These are phyloP conservation scores for Oncopeltus fasciatus DNA, from an alignment of 1,140 invertebrate genomes.

Conservation along the genomic window DNA sequence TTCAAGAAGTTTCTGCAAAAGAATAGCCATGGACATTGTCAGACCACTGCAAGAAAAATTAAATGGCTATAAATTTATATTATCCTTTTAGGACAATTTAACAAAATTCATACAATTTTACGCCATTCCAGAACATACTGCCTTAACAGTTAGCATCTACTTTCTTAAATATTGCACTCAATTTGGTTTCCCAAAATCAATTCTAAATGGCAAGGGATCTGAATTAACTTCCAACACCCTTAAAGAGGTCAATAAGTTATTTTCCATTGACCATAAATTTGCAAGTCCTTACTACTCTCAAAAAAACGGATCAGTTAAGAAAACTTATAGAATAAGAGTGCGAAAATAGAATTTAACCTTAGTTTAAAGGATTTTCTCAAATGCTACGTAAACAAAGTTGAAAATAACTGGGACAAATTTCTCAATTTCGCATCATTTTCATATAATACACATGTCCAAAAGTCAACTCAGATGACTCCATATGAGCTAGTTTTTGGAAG, in stretches of 20 bases:
- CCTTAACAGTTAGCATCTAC: too few relatives aligned
- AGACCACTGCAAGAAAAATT: not conserved
- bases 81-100: not conserved
- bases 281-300: too few relatives aligned
- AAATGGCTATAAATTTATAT: not conserved
- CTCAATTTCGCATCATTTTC: not conserved
- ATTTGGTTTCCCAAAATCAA: not conserved
- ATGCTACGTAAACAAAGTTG: too few relatives aligned
- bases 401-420: conserved; percentile 4
- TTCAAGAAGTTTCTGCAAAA: not conserved
- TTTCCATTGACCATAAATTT: too few relatives aligned
- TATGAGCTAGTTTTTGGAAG: not conserved
- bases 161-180: not conserved
- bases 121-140: not conserved
- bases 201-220: not conserved
- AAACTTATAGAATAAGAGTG: too few relatives aligned
- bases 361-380: too few relatives aligned
- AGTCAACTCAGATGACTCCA: not conserved
- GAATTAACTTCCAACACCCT: not conserved
- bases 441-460: too few relatives aligned
- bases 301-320: conserved; percentile 17
- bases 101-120: conserved; percentile 1
- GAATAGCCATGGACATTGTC: not conserved
- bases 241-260: not conserved
- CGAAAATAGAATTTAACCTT: too few relatives aligned